These are phyloP conservation scores for Exaiptasia diaphana DNA, from an alignment of 64 coral and sea anemone species.

Conservation along the genomic window DNA sequence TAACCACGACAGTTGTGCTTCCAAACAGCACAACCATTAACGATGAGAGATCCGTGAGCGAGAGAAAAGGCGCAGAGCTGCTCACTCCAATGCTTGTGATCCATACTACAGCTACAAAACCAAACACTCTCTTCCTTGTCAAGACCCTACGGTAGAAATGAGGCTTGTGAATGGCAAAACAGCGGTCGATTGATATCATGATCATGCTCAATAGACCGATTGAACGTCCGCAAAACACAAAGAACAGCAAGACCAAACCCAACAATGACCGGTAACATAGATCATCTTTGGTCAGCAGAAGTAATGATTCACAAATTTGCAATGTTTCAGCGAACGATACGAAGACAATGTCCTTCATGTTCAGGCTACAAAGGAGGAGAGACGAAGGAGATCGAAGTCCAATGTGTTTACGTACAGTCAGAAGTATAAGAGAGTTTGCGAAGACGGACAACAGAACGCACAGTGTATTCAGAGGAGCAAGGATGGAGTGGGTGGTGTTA, in stretches of 20 bases:
- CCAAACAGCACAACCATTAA: not conserved
- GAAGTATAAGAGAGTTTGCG: not conserved
- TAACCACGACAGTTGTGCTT: not conserved
- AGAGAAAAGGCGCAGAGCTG: not conserved
- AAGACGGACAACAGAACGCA: not conserved
- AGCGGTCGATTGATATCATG: not conserved
- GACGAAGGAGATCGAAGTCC: not conserved
- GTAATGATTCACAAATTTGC: not conserved
- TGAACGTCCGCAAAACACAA: not conserved
- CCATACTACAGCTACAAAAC: not conserved
- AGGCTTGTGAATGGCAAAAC: not conserved
- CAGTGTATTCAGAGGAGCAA: not conserved
- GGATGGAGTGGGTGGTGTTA: not conserved
- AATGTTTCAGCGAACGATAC: not conserved
- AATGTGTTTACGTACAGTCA: not conserved
- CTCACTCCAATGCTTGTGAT: not conserved
- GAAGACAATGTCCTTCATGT: not conserved
- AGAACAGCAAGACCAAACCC: not conserved
- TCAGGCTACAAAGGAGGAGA: not conserved
- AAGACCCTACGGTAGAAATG: not conserved
- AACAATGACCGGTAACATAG: not conserved
- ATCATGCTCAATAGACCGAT: not conserved
- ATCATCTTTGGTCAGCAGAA: not conserved
- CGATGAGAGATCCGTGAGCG: not conserved
- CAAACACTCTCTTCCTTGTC: not conserved